phyloP scores from a whole-genome alignment of 2,113 vertebrate genomes.

The Xyrauchen texanus region DNA sequence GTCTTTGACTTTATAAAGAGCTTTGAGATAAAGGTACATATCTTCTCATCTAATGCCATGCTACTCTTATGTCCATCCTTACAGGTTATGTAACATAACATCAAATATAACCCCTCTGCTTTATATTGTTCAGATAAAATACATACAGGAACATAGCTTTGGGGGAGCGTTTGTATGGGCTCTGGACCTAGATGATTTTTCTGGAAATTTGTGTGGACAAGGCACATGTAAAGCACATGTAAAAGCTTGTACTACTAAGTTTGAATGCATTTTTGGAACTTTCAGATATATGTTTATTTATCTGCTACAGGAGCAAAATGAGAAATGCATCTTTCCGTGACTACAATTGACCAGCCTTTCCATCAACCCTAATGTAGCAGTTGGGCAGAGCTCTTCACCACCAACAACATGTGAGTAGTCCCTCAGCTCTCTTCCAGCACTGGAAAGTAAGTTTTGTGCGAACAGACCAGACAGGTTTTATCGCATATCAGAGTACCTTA shows the following conservation, averaged over 20 bases:
- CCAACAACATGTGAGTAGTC: constrained; percentile 42
- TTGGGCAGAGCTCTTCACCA: background rate
- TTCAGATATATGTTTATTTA: background rate
- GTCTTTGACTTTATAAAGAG: constrained; percentile 75
- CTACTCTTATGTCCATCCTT: background rate
- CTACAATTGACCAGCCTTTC: no score
- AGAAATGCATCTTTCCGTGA: no score
- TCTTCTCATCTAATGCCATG: background rate
- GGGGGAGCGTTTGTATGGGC: constrained; percentile 78
- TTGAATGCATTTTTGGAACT: background rate
- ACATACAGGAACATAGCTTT: constrained; percentile 66
- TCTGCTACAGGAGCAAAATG: constrained; percentile 6
- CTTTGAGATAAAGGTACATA: constrained; percentile 69
- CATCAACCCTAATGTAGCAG: no score
- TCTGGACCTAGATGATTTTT: constrained; percentile 75
- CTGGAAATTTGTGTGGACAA: constrained; percentile 70
- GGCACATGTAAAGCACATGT: constrained; percentile 38
- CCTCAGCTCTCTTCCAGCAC: constrained; percentile 37
- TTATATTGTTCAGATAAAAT: constrained; percentile 61
- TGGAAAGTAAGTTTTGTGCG: constrained; percentile 51
- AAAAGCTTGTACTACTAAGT: no score
- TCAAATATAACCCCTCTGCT: background rate
- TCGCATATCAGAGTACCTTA: background rate
- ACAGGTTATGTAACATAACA: background rate
- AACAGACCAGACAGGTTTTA: constrained; percentile 56